Conservation (phyloP, 2,113 vertebrate species). For the Phrynocephalus versicolor region DNA sequence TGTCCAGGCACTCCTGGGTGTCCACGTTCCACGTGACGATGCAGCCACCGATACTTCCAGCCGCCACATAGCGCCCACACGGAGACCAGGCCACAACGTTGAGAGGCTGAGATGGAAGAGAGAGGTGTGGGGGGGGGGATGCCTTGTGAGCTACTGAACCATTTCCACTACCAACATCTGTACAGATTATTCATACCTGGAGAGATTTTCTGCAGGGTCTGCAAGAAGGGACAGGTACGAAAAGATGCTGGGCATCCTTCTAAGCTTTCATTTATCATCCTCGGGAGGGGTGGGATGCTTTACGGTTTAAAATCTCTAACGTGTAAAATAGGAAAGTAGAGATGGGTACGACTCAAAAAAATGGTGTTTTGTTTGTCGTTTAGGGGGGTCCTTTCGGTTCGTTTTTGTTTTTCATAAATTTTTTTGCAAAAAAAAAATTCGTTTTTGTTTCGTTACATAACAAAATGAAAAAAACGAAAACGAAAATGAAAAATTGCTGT, state of each 20-base stretch:
- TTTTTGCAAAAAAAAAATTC: no score
- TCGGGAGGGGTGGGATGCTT: neutral
- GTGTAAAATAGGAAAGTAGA: no score
- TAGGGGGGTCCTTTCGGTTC: no score
- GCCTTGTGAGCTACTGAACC: neutral
- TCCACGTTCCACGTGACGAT: constrained; percentile 86
- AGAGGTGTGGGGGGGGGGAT: no score
- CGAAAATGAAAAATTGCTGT: no score
- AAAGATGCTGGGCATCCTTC: neutral
- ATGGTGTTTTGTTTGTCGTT: no score
- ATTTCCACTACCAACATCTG: neutral
- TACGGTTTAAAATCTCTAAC: neutral
- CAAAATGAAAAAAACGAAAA: no score
- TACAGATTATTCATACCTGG: neutral
- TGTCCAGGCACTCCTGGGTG: constrained; percentile 86
- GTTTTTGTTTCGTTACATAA: no score
- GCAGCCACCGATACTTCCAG: constrained; percentile 83
- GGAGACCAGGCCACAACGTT: constrained; percentile 93
- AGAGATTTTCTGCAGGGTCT: neutral
- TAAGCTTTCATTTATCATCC: neutral
- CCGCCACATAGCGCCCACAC: constrained; percentile 87
- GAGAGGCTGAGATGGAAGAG: constrained; percentile 75
- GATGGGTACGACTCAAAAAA: no score
- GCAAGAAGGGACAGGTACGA: neutral
- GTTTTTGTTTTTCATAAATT: no score